Conservation (phyloP, 2,888 invertebrate species). For the Busseola fusca region DNA sequence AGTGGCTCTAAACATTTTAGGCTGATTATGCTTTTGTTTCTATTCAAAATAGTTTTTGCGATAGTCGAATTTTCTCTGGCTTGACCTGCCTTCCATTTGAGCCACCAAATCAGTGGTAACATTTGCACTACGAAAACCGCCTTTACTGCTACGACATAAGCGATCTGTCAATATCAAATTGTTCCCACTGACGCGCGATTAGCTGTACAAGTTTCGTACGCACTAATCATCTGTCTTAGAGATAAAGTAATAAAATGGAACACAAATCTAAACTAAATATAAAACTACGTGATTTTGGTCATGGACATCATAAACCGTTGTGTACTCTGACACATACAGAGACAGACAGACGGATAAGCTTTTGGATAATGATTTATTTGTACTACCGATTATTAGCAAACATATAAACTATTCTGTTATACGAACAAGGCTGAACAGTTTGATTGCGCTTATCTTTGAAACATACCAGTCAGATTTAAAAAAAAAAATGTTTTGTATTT, state of each 20-base stretch:
- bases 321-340: no score
- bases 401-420: not conserved
- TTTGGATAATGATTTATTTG: constrained; percentile 3
- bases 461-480: not conserved
- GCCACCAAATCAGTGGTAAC: not conserved
- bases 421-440: not conserved
- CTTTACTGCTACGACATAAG: not conserved
- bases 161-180: not conserved
- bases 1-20: not conserved
- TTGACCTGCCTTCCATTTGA: no score
- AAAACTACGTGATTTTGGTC: constrained; percentile 32
- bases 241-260: constrained; percentile 17
- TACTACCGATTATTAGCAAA: not conserved
- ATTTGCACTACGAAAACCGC: not conserved
- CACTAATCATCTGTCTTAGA: not conserved
- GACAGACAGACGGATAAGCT: constrained; percentile 9
- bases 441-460: not conserved
- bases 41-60: not conserved
- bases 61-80: not conserved
- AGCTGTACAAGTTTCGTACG: not conserved
- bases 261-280: constrained; percentile 6
- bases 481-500: not conserved
- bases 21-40: not conserved
- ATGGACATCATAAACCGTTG: constrained; percentile 5
- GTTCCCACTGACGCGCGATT: not conserved